Percentiles rank a stretch among this genome's conserved stretches.
phyloP scores from a whole-genome alignment of 1,140 invertebrate genomes.

The Cherax destructor region DNA sequence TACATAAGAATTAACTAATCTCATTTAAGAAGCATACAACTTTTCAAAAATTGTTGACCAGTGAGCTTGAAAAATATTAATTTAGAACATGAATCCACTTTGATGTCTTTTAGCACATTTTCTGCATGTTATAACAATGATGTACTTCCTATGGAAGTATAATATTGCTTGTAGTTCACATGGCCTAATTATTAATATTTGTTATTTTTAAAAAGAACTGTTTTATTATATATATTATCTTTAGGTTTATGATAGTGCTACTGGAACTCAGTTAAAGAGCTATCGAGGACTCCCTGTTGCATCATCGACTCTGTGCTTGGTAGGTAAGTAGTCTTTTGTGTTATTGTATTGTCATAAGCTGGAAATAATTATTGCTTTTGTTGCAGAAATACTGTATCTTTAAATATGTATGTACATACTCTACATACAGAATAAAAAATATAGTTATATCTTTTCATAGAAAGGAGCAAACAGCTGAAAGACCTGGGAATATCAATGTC shows the following conservation, averaged over 20 bases:
- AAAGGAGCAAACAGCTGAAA: no score
- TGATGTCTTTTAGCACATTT: not conserved
- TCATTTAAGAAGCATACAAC: no score
- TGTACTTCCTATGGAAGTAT: not conserved
- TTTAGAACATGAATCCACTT: not conserved
- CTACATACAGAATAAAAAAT: no score
- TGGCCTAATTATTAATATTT: not conserved
- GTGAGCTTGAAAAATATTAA: not conserved
- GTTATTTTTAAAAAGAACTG: not conserved
- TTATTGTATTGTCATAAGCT: no score
- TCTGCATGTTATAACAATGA: not conserved
- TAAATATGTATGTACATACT: no score
- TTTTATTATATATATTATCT: not conserved
- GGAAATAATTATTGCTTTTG: no score
- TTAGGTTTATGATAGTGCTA: slow-evolving; percentile 31
- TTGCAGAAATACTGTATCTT: no score
- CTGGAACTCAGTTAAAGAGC: slow-evolving; percentile 33
- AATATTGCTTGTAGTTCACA: not conserved
- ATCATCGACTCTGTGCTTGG: not conserved
- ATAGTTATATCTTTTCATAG: no score
- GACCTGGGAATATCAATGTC: no score
- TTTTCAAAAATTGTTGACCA: no score
- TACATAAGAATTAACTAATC: no score
- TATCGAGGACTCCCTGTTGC: slow-evolving; percentile 27
- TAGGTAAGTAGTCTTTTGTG: slow-evolving; percentile 4